Evolutionary conservation across 2,797 vertebrate genomes (phyloP).

Genomic region (Myotis pilosus): DNA sequence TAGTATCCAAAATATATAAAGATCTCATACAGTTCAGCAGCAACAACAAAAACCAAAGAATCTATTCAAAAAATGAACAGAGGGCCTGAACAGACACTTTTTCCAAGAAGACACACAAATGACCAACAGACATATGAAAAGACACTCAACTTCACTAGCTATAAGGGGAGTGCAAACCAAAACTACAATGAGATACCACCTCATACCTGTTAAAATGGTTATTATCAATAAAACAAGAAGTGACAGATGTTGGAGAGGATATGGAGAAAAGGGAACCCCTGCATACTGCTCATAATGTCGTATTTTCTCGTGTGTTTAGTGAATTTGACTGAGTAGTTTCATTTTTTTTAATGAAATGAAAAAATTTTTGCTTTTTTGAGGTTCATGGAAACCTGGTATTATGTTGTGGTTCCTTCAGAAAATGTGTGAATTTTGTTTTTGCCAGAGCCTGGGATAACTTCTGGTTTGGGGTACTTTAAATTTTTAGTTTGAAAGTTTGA

Average conservation of each 20-base stretch:
- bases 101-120: background rate
- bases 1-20: background rate
- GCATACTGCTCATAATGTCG: background rate
- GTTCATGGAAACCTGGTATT: background rate
- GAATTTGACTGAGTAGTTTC: background rate
- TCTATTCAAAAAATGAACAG: background rate
- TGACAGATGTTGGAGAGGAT: background rate
- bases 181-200: background rate
- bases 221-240: background rate
- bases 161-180: background rate
- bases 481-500: background rate
- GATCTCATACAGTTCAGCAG: background rate
- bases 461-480: background rate
- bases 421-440: background rate
- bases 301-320: background rate
- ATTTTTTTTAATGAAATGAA: background rate
- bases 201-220: background rate
- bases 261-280: background rate
- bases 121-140: background rate
- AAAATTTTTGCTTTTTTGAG: background rate
- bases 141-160: background rate
- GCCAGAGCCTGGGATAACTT: background rate
- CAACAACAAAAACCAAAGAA: background rate
- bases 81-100: background rate
- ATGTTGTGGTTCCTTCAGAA: background rate